phyloP scores from a whole-genome alignment of 2,888 invertebrate genomes.

The Diarsia mendica region DNA sequence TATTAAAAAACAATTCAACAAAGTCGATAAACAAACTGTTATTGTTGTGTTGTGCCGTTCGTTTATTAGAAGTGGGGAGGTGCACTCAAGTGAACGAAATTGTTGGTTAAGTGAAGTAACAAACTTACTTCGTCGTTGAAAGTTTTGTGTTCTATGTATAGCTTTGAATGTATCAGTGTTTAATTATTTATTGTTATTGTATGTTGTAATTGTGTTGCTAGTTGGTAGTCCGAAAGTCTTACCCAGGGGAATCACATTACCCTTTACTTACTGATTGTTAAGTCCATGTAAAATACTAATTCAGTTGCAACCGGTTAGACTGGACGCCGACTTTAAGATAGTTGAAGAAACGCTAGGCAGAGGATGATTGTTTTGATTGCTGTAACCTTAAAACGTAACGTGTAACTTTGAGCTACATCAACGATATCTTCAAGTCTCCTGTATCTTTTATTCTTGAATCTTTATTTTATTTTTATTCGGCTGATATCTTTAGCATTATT shows the following conservation, averaged over 20 bases:
- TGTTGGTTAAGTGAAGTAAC: conserved; percentile 3
- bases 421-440: background rate
- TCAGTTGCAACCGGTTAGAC: background rate
- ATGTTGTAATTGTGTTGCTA: too few relatives aligned
- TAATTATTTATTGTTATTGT: background rate
- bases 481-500: background rate
- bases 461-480: background rate
- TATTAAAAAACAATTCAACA: conserved; percentile 23
- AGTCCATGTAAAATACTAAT: too few relatives aligned
- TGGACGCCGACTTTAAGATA: background rate
- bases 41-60: conserved; percentile 24
- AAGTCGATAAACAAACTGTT: conserved; percentile 23
- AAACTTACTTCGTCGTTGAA: conserved; percentile 21
- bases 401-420: too few relatives aligned
- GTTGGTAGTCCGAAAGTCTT: too few relatives aligned
- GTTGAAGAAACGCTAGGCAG: too few relatives aligned
- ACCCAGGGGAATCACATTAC: too few relatives aligned
- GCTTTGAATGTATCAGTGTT: conserved; percentile 1
- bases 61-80: conserved; percentile 8
- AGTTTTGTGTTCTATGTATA: background rate
- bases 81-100: conserved; percentile 9
- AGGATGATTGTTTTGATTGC: too few relatives aligned
- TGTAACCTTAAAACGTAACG: too few relatives aligned
- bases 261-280: too few relatives aligned
- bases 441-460: too few relatives aligned